These are phyloP conservation scores for Macroramphosus scolopax DNA, from an alignment of 2,797 vertebrate genomes.

Conservation along the genomic window DNA sequence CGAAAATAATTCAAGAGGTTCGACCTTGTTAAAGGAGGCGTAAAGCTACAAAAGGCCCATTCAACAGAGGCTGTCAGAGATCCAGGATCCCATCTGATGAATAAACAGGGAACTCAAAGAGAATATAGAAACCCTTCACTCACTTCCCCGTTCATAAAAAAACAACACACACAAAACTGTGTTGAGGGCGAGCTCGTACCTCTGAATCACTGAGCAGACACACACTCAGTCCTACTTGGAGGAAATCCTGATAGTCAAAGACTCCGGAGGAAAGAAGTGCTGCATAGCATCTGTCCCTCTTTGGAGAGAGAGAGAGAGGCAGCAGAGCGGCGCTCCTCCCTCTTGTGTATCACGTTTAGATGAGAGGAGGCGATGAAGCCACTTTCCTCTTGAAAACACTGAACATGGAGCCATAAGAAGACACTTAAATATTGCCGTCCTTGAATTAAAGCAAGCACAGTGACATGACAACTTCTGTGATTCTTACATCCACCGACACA, in stretches of 20 bases:
- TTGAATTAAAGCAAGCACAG: slow-evolving; percentile 35
- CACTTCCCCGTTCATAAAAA: slow-evolving; percentile 3
- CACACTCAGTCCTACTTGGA: slow-evolving; percentile 22
- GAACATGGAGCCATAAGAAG: slow-evolving; percentile 6
- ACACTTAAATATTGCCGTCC: slow-evolving; percentile 46
- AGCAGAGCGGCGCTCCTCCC: too few relatives aligned
- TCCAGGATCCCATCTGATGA: too few relatives aligned
- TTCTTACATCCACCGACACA: background rate
- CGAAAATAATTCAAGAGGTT: too few relatives aligned
- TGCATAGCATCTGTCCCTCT: slow-evolving; percentile 47
- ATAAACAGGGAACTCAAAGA: too few relatives aligned
- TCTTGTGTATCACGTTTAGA: slow-evolving; percentile 36
- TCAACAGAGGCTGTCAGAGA: too few relatives aligned
- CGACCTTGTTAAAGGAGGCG: too few relatives aligned
- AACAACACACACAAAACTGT: background rate
- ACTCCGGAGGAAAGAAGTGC: slow-evolving; percentile 42
- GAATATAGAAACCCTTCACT: background rate
- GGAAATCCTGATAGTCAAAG: slow-evolving; percentile 36
- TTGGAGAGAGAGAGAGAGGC: slow-evolving; percentile 13
- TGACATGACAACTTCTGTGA: slow-evolving; percentile 10
- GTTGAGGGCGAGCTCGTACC: slow-evolving; percentile 21
- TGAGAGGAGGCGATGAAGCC: slow-evolving; percentile 46
- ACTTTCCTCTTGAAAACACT: background rate
- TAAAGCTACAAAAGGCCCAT: too few relatives aligned
- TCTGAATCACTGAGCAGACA: slow-evolving; percentile 32